Evolutionary conservation across 2,888 invertebrate species (phyloP).

Genomic region (Drosophila crucigera): DNA sequence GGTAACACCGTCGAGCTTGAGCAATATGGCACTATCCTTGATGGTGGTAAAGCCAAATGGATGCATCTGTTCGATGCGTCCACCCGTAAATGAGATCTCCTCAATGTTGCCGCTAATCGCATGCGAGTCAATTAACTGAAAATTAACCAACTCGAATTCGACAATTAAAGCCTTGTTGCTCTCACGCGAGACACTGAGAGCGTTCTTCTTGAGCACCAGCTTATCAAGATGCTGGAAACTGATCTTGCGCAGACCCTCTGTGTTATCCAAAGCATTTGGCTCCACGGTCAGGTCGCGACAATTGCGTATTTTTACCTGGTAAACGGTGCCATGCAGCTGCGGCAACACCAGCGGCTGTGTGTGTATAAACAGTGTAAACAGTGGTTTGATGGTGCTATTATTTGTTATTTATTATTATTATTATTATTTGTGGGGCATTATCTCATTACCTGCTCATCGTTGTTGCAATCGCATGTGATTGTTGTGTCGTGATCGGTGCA

Average conservation of each 20-base stretch:
- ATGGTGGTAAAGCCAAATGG: constrained; percentile 92
- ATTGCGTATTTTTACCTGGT: constrained; percentile 88
- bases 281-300: constrained; percentile 88
- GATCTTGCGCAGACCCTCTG: constrained; percentile 88
- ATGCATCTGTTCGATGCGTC: constrained; percentile 87
- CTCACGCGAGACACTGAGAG: constrained; percentile 87
- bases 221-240: constrained; percentile 88
- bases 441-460: constrained; percentile 83
- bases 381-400: background rate
- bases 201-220: constrained; percentile 88
- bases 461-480: constrained; percentile 84
- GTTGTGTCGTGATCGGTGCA: constrained; percentile 83
- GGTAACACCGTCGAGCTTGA: constrained; percentile 88
- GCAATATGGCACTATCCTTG: constrained; percentile 87
- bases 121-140: constrained; percentile 87
- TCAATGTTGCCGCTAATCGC: constrained; percentile 91
- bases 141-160: constrained; percentile 85
- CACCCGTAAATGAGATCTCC: constrained; percentile 88
- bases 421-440: background rate
- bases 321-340: constrained; percentile 83
- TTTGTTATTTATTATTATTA: background rate
- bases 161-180: constrained; percentile 83
- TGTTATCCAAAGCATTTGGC: constrained; percentile 87
- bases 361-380: background rate
- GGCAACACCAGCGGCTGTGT: constrained; percentile 87